phyloP scores from a whole-genome alignment of 2,113 vertebrate genomes.

The Pitta sordida region DNA sequence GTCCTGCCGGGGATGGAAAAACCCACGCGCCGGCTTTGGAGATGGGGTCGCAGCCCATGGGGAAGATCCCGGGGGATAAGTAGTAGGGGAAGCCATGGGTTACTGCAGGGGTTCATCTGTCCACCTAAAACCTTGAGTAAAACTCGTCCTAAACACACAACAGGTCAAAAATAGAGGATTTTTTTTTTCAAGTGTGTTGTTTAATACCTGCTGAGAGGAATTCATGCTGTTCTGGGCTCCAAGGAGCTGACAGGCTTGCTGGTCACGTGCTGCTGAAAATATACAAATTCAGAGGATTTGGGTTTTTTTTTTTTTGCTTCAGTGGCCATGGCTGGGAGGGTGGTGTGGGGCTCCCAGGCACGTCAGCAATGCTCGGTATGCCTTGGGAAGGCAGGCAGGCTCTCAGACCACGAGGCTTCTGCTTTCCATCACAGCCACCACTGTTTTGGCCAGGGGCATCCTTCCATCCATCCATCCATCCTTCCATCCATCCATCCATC shows the following conservation, averaged over 20 bases:
- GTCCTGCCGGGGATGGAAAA: background rate
- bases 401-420: background rate
- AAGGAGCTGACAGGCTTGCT: background rate
- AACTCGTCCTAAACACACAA: background rate
- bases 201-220: background rate
- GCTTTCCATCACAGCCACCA: background rate
- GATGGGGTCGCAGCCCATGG: background rate
- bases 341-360: background rate
- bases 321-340: rapidly evolving
- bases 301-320: background rate
- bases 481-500: background rate
- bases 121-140: background rate
- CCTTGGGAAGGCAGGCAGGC: background rate
- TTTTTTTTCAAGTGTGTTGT: background rate
- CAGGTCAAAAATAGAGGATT: background rate
- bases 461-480: background rate
- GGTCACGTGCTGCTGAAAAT: background rate
- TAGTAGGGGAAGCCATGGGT: background rate
- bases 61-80: background rate
- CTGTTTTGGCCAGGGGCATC: background rate
- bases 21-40: background rate
- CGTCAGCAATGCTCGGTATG: background rate
- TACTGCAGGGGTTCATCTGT: background rate
- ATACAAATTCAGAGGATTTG: background rate
- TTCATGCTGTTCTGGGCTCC: rapidly evolving